Percentiles rank a stretch among this genome's conserved stretches.
phyloP scores from a whole-genome alignment of 2,888 invertebrate species.

The Pollenia angustigena region DNA sequence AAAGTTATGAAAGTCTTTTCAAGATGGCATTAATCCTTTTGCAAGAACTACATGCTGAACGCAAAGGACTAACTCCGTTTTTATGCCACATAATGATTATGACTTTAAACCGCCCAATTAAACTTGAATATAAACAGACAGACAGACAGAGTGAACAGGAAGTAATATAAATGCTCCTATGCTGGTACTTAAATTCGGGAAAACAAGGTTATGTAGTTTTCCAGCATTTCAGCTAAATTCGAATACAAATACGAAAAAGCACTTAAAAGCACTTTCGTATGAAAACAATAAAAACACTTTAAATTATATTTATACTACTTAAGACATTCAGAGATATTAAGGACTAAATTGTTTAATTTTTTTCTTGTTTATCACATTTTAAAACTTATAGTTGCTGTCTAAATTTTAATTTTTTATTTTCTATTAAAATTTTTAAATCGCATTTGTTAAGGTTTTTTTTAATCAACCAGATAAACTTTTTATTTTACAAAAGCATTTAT shows the following conservation, averaged over 20 bases:
- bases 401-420: too few relatives aligned
- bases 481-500: too few relatives aligned
- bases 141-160: not conserved
- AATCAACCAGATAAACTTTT: too few relatives aligned
- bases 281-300: slow-evolving; percentile 10
- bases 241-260: slow-evolving; percentile 51
- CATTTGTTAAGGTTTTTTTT: too few relatives aligned
- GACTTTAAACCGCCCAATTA: not conserved
- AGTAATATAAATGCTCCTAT: not conserved
- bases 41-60: not conserved
- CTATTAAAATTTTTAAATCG: too few relatives aligned
- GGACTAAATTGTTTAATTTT: too few relatives aligned
- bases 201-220: not conserved
- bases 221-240: slow-evolving; percentile 33
- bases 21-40: too few relatives aligned
- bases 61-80: not conserved
- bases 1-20: too few relatives aligned
- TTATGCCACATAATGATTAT: slow-evolving; percentile 10
- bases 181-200: not conserved
- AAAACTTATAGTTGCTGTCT: too few relatives aligned
- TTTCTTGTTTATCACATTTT: too few relatives aligned
- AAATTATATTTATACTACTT: not conserved
- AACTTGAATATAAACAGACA: not conserved
- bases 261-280: slow-evolving; percentile 53
- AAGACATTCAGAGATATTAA: too few relatives aligned